phyloP scores from a whole-genome alignment of 2,797 vertebrate species.

The Cyprinodon diabolis region DNA sequence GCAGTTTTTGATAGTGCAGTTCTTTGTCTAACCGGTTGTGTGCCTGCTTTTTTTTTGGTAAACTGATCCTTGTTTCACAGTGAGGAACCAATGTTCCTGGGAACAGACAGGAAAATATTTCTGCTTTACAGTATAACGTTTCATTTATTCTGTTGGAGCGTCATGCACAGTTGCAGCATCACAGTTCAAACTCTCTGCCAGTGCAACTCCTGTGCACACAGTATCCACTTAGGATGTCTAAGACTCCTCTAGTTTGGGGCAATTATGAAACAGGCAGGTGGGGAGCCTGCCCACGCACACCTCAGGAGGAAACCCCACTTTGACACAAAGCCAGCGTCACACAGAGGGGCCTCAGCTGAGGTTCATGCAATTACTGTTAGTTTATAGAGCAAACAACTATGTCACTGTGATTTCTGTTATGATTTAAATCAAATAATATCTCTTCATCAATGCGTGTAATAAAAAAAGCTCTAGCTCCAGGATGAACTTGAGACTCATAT shows the following conservation, averaged over 20 bases:
- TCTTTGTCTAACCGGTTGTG: constrained; percentile 11
- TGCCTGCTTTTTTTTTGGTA: constrained; percentile 10
- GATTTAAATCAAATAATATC: neutral
- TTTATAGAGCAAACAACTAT: neutral
- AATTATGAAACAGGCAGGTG: neutral
- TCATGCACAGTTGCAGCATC: neutral
- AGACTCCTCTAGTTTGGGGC: neutral
- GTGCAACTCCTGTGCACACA: neutral
- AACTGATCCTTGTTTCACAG: neutral
- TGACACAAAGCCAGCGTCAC: neutral
- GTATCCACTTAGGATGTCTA: neutral
- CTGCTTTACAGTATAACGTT: neutral
- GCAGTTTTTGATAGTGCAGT: neutral
- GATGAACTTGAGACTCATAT: no score
- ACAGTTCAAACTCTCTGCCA: neutral
- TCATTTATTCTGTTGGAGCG: neutral
- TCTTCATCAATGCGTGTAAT: neutral
- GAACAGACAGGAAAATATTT: constrained; percentile 10
- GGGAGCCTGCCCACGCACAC: no score
- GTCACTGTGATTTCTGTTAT: neutral
- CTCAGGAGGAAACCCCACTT: neutral
- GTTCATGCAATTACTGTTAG: neutral
- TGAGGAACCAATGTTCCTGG: neutral
- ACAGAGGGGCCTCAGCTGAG: neutral
- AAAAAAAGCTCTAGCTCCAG: neutral